Base-by-base conservation (phyloP, 2,797 vertebrate species). In the Sternotherus odoratus region DNA sequence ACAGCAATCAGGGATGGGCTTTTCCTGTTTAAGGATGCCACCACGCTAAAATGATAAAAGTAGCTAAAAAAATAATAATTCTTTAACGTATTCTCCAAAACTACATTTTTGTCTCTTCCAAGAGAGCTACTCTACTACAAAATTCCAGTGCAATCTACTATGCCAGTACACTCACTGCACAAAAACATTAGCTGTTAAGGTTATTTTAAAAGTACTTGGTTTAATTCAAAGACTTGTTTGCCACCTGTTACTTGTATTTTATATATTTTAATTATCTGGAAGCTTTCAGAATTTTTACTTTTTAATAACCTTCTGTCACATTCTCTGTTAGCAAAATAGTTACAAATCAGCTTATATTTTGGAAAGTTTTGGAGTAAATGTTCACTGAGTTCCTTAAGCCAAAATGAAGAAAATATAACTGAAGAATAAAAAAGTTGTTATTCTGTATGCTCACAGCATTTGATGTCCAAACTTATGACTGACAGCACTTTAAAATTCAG, bases 211-310 rank as follows among this genome's bases (percentile, higher is more conserved):
- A 97, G 75, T 96, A 95, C 94, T 82, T 89, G 90, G 94, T 97
- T 97, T 98, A 97, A 94, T 97, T 98, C 96, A 98, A 95, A 96
- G 82, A 88, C 90, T 97, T 95, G 87, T 88, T 96, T 95, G 79
- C 96, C 97, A 96, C 97, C 97, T 97, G 93, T 95, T 98, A 84
- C 86, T 88, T 95, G 85, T 95, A 79, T 87, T 96, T 97, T 95
- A 94, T 92, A 96, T 90, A 97, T 96, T 97, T 97, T 96, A 97
- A 98, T 98, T 97, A 95, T 96, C 89, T 72, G 6, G 79, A 97
- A 77, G 92, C 75, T 97, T 97, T 63, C n/a, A 96, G 93, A 95
- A 97, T 92, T 87, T 95, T 92, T 92, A 90, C 82, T 94, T 97
- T 94, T 97, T 94, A 89, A 95, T 93, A 94, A 94, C 90, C 77